Evolutionary conservation across 2,797 vertebrate species (phyloP).

Genomic region (Heteromormyrus szaboi): DNA sequence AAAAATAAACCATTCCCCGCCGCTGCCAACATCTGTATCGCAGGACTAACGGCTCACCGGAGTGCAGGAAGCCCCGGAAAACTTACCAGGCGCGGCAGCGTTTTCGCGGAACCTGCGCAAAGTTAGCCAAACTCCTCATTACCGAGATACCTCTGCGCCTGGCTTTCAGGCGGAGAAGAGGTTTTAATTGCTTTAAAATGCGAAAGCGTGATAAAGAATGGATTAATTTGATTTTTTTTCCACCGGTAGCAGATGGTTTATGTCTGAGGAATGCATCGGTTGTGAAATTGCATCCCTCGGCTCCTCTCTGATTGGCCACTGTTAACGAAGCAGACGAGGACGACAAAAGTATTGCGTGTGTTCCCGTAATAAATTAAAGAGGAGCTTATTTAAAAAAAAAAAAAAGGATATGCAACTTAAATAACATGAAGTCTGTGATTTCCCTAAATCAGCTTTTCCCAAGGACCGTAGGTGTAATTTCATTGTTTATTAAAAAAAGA

Average conservation of each 20-base stretch:
- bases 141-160: slow-evolving; percentile 71
- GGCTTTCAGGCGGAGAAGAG: slow-evolving; percentile 77
- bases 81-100: background rate
- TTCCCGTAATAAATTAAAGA: slow-evolving; percentile 82
- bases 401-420: slow-evolving; percentile 77
- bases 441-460: slow-evolving; percentile 78
- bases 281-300: slow-evolving; percentile 81
- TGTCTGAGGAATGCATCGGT: slow-evolving; percentile 82
- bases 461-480: slow-evolving; percentile 76
- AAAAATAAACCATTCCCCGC: slow-evolving; percentile 62
- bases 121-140: slow-evolving; percentile 82
- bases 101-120: slow-evolving; percentile 69
- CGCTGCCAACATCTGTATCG: slow-evolving; percentile 69
- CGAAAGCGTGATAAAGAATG: slow-evolving; percentile 83
- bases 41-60: slow-evolving; percentile 75
- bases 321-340: slow-evolving; percentile 84
- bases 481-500: slow-evolving; percentile 79
- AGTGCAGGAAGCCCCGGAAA: slow-evolving; percentile 57
- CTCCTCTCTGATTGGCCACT: slow-evolving; percentile 80
- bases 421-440: slow-evolving; percentile 83
- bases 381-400: slow-evolving; percentile 63
- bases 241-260: slow-evolving; percentile 85
- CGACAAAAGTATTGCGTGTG: slow-evolving; percentile 79
- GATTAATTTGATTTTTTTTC: slow-evolving; percentile 81
- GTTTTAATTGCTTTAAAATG: slow-evolving; percentile 85